phyloP scores from a whole-genome alignment of 2,113 vertebrate genomes.

The Bufo gargarizans region DNA sequence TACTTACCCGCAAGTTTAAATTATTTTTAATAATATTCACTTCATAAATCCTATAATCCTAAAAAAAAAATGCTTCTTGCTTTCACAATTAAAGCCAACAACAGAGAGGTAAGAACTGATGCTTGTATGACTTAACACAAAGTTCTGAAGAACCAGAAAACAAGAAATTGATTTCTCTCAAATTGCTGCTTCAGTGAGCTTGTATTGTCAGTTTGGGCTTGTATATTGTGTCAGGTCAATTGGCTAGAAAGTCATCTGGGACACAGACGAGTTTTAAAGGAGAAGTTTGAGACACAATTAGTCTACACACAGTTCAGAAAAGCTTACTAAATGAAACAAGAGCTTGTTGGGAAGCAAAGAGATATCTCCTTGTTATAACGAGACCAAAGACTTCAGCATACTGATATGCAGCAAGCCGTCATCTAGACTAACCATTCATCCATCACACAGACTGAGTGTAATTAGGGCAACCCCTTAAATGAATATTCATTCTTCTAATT shows the following conservation, averaged over 20 bases:
- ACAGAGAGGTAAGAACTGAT: neutral
- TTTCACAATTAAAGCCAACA: neutral
- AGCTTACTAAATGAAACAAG: neutral
- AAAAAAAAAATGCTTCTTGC: no score
- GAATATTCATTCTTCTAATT: constrained; percentile 50
- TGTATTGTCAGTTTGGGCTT: constrained; percentile 37
- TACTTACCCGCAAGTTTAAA: no score
- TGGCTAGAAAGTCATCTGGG: constrained; percentile 43
- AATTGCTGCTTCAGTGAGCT: constrained; percentile 38
- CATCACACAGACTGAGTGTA: constrained; percentile 15
- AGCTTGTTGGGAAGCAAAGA: neutral
- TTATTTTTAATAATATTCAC: neutral
- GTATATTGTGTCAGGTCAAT: constrained; percentile 51
- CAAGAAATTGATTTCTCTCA: constrained; percentile 54
- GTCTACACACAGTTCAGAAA: constrained; percentile 7
- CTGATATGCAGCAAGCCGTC: neutral
- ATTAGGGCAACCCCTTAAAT: constrained; percentile 45
- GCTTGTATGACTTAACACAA: constrained; percentile 30
- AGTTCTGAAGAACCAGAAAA: constrained; percentile 34
- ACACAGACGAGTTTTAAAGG: neutral
- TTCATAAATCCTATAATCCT: neutral
- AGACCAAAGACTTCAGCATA: neutral
- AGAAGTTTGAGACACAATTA: constrained; percentile 37
- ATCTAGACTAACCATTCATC: constrained; percentile 6
- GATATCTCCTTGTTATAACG: neutral